Base-by-base conservation (phyloP, 2,888 invertebrate species). In the Eupeodes latifasciatus region DNA sequence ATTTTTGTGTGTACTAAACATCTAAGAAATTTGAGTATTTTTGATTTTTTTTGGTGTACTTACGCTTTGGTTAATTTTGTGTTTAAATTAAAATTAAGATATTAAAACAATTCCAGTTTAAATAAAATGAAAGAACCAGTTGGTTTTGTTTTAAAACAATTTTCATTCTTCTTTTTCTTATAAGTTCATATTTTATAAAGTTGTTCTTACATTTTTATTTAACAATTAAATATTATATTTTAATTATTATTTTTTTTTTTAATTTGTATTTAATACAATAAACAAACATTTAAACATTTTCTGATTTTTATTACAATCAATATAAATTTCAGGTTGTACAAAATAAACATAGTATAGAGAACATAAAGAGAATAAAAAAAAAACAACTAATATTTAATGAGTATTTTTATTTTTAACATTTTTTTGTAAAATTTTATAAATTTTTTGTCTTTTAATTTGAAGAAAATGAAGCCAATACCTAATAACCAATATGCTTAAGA, bases 321-420 rank as follows among this genome's bases (percentile, higher is more conserved):
- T 57, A 44, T 36, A 75, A 12, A 72, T 27, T 80, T 66, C 16
- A 64, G 47, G 76, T 85, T 85, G 16, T 72, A 72, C 69, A 47
- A 61, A 71, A 80, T 51, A 72, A 61, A 86, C 89, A 86, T 89
- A 87, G 84, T 81, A 89, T 82, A 82, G 77, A 69, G 62, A 71
- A 82, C 67, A 72, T 19, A 47, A 61, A 75, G 72, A 83, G 57
- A 76, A 81, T 64, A 62, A 69, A 85, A 86, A 66, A 76, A 66
- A 76, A 79, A 86, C 72, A 87, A 81, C 84, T 88, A 85, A 85
- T 51, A 88, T 71, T 77, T 88, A 88, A 88, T 88, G 88, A 88
- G 88, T 88, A 88, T 88, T 88, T 77, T 82, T 62, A 66, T 72
- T 64, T 77, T 75, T 79, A 61, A 76, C 44, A 81, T 59, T 62